A percentile compares a stretch with the other conserved stretches of the same genome.
These are phyloP conservation scores for Julus scanicus DNA, from an alignment of 2,888 invertebrate genomes.

Conservation along the genomic window DNA sequence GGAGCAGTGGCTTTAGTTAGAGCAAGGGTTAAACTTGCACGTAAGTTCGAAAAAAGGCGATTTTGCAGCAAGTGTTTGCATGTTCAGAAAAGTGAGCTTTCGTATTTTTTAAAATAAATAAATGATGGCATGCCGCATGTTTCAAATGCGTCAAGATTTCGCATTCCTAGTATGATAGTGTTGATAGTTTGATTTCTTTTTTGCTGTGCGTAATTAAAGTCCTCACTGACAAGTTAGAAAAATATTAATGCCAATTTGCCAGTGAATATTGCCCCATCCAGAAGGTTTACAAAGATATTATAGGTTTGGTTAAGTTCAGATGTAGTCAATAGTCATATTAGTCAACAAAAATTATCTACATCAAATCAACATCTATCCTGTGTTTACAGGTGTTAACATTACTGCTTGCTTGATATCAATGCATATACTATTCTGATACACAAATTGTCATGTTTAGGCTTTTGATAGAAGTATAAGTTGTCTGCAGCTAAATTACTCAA, in stretches of 20 bases:
- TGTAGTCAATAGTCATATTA: background rate
- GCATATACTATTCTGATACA: background rate
- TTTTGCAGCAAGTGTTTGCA: too few relatives aligned
- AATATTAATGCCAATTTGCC: background rate
- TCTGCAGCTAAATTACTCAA: too few relatives aligned
- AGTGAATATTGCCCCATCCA: too few relatives aligned
- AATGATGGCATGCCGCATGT: too few relatives aligned
- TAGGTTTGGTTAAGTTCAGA: too few relatives aligned
- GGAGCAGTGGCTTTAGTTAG: background rate
- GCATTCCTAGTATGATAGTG: background rate
- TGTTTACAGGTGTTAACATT: background rate
- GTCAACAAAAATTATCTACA: background rate
- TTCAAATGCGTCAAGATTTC: background rate
- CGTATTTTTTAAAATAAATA: too few relatives aligned
- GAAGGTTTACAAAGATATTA: background rate
- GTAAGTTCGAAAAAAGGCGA: background rate
- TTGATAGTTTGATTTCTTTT: background rate
- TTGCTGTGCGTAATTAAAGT: background rate
- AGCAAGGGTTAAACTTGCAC: background rate
- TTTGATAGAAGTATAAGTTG: background rate
- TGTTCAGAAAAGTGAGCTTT: too few relatives aligned
- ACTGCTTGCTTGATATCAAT: background rate
- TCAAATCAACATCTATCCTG: background rate
- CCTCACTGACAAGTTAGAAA: background rate
- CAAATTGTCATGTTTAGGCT: background rate